These are phyloP conservation scores for Hormiphora californensis DNA, from an alignment of 37 sponge, comb jelly and placozoan species.

Conservation along the genomic window DNA sequence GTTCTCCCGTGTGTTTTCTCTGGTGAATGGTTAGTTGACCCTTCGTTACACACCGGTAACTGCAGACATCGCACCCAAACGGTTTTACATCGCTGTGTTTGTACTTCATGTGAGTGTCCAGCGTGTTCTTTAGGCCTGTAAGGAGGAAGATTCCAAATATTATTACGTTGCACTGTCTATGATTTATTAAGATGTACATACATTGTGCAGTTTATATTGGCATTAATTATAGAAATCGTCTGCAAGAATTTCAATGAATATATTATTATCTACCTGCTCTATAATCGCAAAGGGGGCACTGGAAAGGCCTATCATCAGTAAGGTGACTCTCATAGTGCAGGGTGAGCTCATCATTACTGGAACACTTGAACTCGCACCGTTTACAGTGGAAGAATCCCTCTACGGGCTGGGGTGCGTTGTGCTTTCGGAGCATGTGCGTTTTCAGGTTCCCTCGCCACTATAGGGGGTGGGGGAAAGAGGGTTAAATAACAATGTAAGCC, in stretches of 20 bases:
- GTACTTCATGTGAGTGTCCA: conserved; percentile 52
- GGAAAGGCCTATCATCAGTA: conserved; percentile 13
- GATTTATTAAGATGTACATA: too few relatives aligned
- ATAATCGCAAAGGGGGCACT: conserved; percentile 40
- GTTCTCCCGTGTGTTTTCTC: conserved; percentile 32
- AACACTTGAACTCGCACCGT: conserved; percentile 14
- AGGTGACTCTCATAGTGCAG: conserved; percentile 7
- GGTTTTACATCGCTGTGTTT: conserved; percentile 41
- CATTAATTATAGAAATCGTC: too few relatives aligned
- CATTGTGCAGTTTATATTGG: too few relatives aligned
- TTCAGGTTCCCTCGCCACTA: conserved; percentile 49
- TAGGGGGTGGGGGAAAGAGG: too few relatives aligned
- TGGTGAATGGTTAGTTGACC: conserved; percentile 41
- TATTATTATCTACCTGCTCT: too few relatives aligned
- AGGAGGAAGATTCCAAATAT: too few relatives aligned
- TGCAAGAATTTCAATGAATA: too few relatives aligned
- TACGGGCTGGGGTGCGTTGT: background rate
- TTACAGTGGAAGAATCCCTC: conserved; percentile 52
- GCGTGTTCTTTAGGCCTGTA: conserved; percentile 54
- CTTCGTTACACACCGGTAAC: conserved; percentile 51
- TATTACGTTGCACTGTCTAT: too few relatives aligned
- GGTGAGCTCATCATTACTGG: background rate
- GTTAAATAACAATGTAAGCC: too few relatives aligned
- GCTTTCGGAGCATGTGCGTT: conserved; percentile 34
- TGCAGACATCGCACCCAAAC: conserved; percentile 22